These are phyloP conservation scores for Tonatia bakeri DNA, from an alignment of 2,113 vertebrate species.

Conservation along the genomic window DNA sequence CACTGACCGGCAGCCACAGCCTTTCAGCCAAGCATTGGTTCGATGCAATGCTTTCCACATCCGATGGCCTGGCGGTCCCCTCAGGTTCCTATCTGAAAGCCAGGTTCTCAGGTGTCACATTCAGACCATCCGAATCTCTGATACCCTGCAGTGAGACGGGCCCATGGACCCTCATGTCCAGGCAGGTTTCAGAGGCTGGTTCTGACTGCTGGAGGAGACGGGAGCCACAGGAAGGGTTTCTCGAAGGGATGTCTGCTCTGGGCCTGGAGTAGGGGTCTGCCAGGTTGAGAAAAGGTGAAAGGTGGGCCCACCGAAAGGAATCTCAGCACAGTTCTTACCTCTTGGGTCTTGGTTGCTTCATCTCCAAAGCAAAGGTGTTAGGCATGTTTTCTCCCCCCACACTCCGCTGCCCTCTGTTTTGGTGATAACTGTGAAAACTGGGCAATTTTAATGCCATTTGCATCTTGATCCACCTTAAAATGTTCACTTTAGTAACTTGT, in stretches of 20 bases:
- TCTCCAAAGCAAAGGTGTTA: background rate
- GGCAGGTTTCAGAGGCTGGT: background rate
- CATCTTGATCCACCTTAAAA: background rate
- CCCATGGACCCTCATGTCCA: background rate
- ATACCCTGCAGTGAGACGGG: background rate
- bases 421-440: background rate
- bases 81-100: background rate
- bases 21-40: background rate
- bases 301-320: background rate
- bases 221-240: background rate
- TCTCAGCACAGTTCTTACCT: background rate
- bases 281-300: background rate
- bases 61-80: accelerated
- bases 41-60: background rate
- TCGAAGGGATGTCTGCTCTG: background rate
- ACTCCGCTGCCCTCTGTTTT: background rate
- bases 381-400: background rate
- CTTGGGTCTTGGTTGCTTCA: background rate
- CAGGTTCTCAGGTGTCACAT: background rate
- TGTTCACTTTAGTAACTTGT: background rate
- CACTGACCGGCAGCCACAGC: background rate
- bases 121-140: background rate
- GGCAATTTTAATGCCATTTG: background rate
- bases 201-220: background rate
- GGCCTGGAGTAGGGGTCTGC: background rate